phyloP scores from a whole-genome alignment of 30 jellyfish, hydroid and myxozoan genomes.

The Nemopilema nomurai region DNA sequence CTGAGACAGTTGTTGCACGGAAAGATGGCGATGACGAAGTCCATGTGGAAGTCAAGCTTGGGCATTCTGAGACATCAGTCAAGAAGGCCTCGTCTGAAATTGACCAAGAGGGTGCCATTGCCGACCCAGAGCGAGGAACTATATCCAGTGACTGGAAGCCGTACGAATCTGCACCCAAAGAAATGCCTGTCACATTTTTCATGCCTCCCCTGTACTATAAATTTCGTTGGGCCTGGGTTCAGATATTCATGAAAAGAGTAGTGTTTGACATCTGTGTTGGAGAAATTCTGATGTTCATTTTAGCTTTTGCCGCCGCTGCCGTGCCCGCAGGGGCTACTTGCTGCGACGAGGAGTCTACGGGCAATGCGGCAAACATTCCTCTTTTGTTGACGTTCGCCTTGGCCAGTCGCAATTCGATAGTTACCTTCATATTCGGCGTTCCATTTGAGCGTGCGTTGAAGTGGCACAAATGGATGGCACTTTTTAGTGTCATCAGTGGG shows the following conservation, averaged over 20 bases:
- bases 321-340: slow-evolving; percentile 64
- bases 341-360: slow-evolving; percentile 53
- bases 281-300: slow-evolving; percentile 44
- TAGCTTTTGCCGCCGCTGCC: slow-evolving; percentile 37
- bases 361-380: slow-evolving; percentile 70
- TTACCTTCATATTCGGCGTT: slow-evolving; percentile 61
- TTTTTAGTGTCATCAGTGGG: slow-evolving; percentile 71
- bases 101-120: background rate
- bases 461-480: slow-evolving; percentile 81
- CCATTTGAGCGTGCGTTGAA: slow-evolving; percentile 75
- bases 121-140: slow-evolving; percentile 7
- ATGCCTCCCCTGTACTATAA: slow-evolving; percentile 60
- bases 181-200: slow-evolving; percentile 60
- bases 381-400: slow-evolving; percentile 63
- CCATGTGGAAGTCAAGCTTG: background rate
- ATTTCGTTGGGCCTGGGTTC: slow-evolving; percentile 64
- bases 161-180: slow-evolving; percentile 44
- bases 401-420: slow-evolving; percentile 71
- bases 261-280: slow-evolving; percentile 50
- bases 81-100: background rate
- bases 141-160: slow-evolving; percentile 44
- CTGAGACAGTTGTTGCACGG: background rate
- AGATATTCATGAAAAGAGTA: slow-evolving; percentile 48
- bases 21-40: background rate
- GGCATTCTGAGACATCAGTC: background rate